These are phyloP conservation scores for Onthophagus taurus DNA, from an alignment of 1,140 invertebrate genomes.

Conservation along the genomic window DNA sequence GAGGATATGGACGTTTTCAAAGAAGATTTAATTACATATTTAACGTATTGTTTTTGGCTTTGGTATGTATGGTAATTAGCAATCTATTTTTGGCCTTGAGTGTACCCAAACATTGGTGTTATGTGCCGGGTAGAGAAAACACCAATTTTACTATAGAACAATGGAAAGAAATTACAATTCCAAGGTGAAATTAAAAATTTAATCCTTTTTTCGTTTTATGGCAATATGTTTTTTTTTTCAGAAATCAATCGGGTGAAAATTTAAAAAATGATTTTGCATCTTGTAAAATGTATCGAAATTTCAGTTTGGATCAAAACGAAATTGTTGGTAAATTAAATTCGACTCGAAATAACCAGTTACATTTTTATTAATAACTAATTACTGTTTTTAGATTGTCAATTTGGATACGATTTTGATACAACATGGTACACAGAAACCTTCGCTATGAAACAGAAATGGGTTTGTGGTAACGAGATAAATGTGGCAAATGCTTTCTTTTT, in stretches of 20 bases:
- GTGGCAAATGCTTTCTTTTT: constrained; percentile 43
- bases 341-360: neutral
- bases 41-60: constrained; percentile 35
- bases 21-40: constrained; percentile 40
- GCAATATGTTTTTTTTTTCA: too few relatives aligned
- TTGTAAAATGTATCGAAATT: neutral
- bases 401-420: constrained; percentile 45
- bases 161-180: constrained; percentile 42
- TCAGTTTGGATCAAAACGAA: neutral
- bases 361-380: too few relatives aligned
- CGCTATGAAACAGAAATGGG: constrained; percentile 43
- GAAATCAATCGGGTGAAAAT: too few relatives aligned
- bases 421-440: constrained; percentile 42
- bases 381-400: constrained; percentile 37
- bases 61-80: constrained; percentile 39
- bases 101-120: constrained; percentile 47
- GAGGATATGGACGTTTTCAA: constrained; percentile 44
- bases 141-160: constrained; percentile 40
- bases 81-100: constrained; percentile 43
- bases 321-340: neutral
- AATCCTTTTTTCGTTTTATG: too few relatives aligned
- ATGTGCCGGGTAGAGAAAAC: constrained; percentile 39
- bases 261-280: too few relatives aligned
- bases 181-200: too few relatives aligned
- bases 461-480: constrained; percentile 43